Evolutionary conservation across 2,797 vertebrate species (phyloP), one percentile per base, ranked within the genome.

Genomic region (Hoplostethus atlanticus): DNA sequence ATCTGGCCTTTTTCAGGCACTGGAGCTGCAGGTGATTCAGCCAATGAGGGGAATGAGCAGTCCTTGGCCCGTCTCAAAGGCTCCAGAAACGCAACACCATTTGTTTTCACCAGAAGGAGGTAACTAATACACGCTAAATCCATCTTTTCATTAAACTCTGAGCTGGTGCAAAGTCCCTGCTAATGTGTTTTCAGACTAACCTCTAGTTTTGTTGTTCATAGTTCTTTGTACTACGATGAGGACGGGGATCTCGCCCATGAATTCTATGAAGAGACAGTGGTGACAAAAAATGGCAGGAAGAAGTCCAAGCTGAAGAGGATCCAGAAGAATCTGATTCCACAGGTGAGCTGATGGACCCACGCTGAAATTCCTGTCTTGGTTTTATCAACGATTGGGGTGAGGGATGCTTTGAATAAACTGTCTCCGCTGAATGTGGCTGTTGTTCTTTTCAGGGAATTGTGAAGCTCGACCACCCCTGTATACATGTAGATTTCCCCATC

Each of bases 241-340:
- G 98, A 99, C 2, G 98, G 98, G 1, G 98, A 99, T 78, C 94
- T 99, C n/a, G 98, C 98, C 53, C 98, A 99, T 34, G 97, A 99
- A 74, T 99, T 99, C 93, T 99, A 99, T 0, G 98, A 99, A 87
- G 97, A 99, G 93, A 98, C 95, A 6, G 94, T 99, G 87, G 95
- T 99, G 87, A 98, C 97, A 60, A 98, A 97, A 95, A 98, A 99
- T 0, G 98, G 97, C 57, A 95, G 96, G 73, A 98, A 96, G 87
- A 97, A 95, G 64, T 97, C 97, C 68, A 98, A 99, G 92, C 96
- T 99, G 93, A 98, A 96, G 93, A 95, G 97, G 85, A 97, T 99
- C 68, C 96, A 98, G 78, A 99, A 97, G 92, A 99, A 99, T 87
- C 93, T 99, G 85, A 96, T 97, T 93, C 97, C 98, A 92, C 98